A percentile compares a stretch with the other conserved stretches of the same genome.
Evolutionary conservation across 2,113 vertebrate species (phyloP).

Genomic region (Danio rerio): GRCz12tu NC_133188.1:8865001-8865500

Average conservation of each 20-base stretch:
- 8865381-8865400: slow-evolving; percentile 4
- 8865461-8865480: slow-evolving; percentile 36
- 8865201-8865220: not conserved
- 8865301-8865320: slow-evolving; percentile 11
- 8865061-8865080: not conserved
- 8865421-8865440: slow-evolving; percentile 24
- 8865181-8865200: not conserved
- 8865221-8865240: not conserved
- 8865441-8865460: slow-evolving; percentile 32
- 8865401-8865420: slow-evolving; percentile 4
- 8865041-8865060: not conserved
- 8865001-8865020: too few species aligned
- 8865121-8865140: not conserved
- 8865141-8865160: not conserved
- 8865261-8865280: not conserved
- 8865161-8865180: not conserved
- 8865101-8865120: not conserved
- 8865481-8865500: slow-evolving; percentile 47
- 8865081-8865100: not conserved
- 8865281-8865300: not conserved
- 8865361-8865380: slow-evolving; percentile 12
- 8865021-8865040: too few species aligned
- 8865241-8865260: slow-evolving; percentile 14
- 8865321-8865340: not conserved
- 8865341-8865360: slow-evolving; percentile 1